Evolutionary conservation across 2,888 invertebrate species (phyloP), one percentile per base, ranked within the genome.

Genomic region (Platycnemis pennipes): DNA sequence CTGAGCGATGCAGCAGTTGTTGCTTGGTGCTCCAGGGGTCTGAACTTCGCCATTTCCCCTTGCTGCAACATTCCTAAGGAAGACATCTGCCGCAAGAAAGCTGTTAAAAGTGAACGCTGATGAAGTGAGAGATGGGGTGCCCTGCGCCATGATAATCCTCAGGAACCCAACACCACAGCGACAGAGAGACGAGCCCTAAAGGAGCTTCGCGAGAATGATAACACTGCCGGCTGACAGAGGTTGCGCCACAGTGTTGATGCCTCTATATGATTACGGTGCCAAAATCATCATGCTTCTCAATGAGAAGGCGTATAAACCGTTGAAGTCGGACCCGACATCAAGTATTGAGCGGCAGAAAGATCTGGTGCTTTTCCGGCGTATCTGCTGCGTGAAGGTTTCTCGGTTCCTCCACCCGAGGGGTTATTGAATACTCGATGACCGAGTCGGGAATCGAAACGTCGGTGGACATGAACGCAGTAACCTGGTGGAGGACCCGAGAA

Each of bases 241-340:
- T 5, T 19, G 44, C 2, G 13, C 87, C 45, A 87, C 87, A 26
- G 87, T 87, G 4, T 19, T 87, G 26, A 22, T 87, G 22, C 45
- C 44, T n/a, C 16, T 1, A 87, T 44, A 87, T 13, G 87, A 87
- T 46, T 87, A 87, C 44, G 22, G 44, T 2, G 46, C 45, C 22
- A 87, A 45, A 87, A 87, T 87, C 22, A 45, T 46, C 44, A 26
- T 45, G 26, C 87, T 87, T 44, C 87, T 87, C 87, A 37, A 44
- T 26, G 87, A 87, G 46, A 45, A 22, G 22, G 44, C 45, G 26
- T 87, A 45, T 45, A 26, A 22, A 37, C 44, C 46, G 22, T 26
- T 87, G 22, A 87, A 87, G 26, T 45, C 44, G 19, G 87, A 87
- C 87, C 87, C 87, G 1, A 87, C 87, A 87, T 22, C 87, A 16